phyloP scores from a whole-genome alignment of 2,888 invertebrate species.

The Lithophane socia region DNA sequence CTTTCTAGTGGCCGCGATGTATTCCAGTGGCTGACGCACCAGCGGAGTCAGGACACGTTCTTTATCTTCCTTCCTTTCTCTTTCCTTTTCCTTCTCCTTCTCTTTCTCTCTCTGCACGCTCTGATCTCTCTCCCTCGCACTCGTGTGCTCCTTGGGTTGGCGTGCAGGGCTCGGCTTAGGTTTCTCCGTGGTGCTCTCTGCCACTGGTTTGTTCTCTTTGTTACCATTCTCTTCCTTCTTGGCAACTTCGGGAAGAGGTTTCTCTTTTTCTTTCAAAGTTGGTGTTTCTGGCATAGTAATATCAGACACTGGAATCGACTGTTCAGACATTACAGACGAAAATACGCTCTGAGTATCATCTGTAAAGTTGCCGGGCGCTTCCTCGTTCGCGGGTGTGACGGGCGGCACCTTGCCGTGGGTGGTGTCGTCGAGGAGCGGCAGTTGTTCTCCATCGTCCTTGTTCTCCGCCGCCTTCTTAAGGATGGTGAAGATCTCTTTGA shows the following conservation, averaged over 20 bases:
- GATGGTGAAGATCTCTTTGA: conserved; percentile 96
- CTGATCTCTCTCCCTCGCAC: conserved; percentile 73
- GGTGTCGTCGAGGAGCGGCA: conserved; percentile 93
- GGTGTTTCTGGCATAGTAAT: conserved; percentile 90
- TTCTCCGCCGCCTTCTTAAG: conserved; percentile 96
- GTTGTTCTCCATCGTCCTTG: conserved; percentile 94
- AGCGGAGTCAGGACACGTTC: conserved; percentile 91
- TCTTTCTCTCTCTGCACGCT: conserved; percentile 65
- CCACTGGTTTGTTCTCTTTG: conserved; percentile 83
- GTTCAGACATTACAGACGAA: conserved; percentile 94
- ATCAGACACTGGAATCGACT: conserved; percentile 93
- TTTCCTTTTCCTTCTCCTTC: conserved; percentile 66
- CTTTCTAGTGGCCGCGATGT: conserved; percentile 93
- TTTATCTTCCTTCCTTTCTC: conserved; percentile 81
- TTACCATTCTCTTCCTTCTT: conserved; percentile 81
- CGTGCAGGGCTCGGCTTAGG: conserved; percentile 66
- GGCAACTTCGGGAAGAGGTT: conserved; percentile 74
- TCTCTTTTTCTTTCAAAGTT: conserved; percentile 88
- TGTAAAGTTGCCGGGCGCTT: conserved; percentile 91
- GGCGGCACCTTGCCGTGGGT: conserved; percentile 91
- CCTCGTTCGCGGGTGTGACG: conserved; percentile 92
- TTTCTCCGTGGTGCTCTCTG: conserved; percentile 76
- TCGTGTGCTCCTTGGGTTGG: conserved; percentile 73
- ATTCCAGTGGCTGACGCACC: conserved; percentile 94
- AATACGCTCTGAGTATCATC: conserved; percentile 94